Evolutionary conservation across 1,140 invertebrate genomes (phyloP), one percentile per base, ranked within the genome.

Genomic region (Macrocentrus cingulum): DNA sequence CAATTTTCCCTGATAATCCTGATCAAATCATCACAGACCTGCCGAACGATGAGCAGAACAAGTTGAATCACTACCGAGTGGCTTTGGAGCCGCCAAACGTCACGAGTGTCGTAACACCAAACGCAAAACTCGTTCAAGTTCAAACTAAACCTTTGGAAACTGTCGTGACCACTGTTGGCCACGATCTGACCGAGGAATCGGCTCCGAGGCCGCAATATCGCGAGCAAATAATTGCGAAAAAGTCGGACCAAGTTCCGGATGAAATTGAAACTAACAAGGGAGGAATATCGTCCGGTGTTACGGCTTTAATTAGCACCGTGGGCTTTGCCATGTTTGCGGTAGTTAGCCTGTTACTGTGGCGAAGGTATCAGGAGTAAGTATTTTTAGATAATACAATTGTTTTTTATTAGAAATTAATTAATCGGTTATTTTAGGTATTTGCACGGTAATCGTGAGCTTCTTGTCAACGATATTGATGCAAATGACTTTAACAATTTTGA

Each of bases 401-500:
- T 18, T 52, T 46, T 50, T 23, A n/a, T n/a, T n/a, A n/a, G n/a
- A n/a, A n/a, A n/a, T n/a, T n/a, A n/a, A n/a, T n/a, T 25, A 42
- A 32, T 15, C 29, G 29, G 1, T 34, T 49, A 37, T 42, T 72
- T 32, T 42, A 81, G 80, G 37, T 71, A 69, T 48, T 60, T 69
- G 51, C 76, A 80, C 44, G 78, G 76, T 13, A 77, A 73, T 57
- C 66, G 79, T 16, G 72, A 80, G 32, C 63, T 81, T 42, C 62
- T 81, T 1, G 75, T 80, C 13, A 80, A 81, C 23, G 76, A 79
- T 34, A 75, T 76, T 19, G 76, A 80, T 59, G 65, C 70, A 3
- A 74, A 72, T 51, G 78, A 81, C 60, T 59, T 80, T 25, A 72
- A 63, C 23, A 68, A 80, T 49, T 81, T 81, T 63, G 79, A 80